phyloP scores from a whole-genome alignment of 2,113 vertebrate species.

The Perccottus glenii region DNA sequence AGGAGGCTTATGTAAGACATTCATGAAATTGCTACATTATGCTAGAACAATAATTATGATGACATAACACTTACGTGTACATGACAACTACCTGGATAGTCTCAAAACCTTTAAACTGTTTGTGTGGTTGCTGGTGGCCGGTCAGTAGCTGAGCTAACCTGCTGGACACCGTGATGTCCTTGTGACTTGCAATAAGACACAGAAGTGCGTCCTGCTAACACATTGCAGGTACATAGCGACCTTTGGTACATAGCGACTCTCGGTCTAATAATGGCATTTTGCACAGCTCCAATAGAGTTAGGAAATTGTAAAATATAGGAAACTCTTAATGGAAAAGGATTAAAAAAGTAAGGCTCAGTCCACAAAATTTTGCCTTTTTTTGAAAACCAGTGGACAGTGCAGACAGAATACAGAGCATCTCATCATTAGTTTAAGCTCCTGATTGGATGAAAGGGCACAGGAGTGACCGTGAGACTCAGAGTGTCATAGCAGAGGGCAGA shows the following conservation, averaged over 20 bases:
- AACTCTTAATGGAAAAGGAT: too few species aligned
- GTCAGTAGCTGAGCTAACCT: neutral
- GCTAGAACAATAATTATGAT: neutral
- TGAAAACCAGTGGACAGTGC: too few species aligned
- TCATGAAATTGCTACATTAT: neutral
- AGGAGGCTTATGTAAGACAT: neutral
- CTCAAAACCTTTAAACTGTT: neutral
- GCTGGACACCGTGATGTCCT: neutral
- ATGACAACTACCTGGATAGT: neutral
- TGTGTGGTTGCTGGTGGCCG: neutral
- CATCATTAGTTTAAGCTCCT: too few species aligned
- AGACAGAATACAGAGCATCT: too few species aligned
- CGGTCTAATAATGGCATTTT: slow-evolving; percentile 27
- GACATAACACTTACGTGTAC: neutral
- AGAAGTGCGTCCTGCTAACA: neutral
- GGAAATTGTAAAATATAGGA: too few species aligned
- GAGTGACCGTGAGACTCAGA: neutral
- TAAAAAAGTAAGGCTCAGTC: too few species aligned
- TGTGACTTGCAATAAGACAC: slow-evolving; percentile 11
- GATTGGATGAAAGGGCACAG: too few species aligned
- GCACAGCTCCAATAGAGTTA: neutral
- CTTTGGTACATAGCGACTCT: too few species aligned
- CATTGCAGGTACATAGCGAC: too few species aligned
- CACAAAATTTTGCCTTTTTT: too few species aligned
- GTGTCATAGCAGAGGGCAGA: slow-evolving; percentile 15